A percentile compares a stretch with the other conserved stretches of the same genome.
Conservation (phyloP, 2,113 vertebrate species). For the Polyodon spathula region DNA sequence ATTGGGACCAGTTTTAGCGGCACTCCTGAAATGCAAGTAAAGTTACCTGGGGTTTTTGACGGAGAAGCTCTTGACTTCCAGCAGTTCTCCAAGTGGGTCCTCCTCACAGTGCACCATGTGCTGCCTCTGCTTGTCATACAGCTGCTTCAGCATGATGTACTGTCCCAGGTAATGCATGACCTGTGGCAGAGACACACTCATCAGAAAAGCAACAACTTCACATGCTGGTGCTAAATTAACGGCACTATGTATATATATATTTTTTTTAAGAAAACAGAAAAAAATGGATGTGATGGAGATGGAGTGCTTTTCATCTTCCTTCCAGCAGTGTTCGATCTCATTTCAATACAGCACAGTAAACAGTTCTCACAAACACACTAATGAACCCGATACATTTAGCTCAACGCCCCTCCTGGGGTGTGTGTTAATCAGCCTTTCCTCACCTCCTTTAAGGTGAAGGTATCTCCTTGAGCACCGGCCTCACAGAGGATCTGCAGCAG, state of each 20-base stretch:
- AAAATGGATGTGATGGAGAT: not conserved
- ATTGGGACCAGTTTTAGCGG: too few relatives aligned
- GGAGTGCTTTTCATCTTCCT: not conserved
- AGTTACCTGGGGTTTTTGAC: slow-evolving; percentile 93
- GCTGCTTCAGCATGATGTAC: slow-evolving; percentile 85
- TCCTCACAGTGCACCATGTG: slow-evolving; percentile 87
- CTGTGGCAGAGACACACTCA: slow-evolving; percentile 36
- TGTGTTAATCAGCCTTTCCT: slow-evolving; percentile 16
- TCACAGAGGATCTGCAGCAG: slow-evolving; percentile 83
- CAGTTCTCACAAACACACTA: not conserved
- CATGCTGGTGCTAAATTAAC: too few relatives aligned
- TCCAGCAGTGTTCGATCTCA: not conserved
- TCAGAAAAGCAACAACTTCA: not conserved
- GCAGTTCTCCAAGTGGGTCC: slow-evolving; percentile 79
- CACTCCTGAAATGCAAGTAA: too few relatives aligned
- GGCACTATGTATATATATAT: not conserved
- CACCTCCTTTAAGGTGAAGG: slow-evolving; percentile 90
- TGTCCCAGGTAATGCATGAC: slow-evolving; percentile 93
- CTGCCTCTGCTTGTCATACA: slow-evolving; percentile 86
- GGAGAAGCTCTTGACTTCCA: slow-evolving; percentile 89
- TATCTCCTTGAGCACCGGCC: slow-evolving; percentile 81
- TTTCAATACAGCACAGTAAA: not conserved
- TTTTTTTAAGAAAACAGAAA: slow-evolving; percentile 1
- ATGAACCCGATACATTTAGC: not conserved
- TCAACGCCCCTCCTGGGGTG: not conserved